Evolutionary conservation across 92 coral and sea anemone genomes (phyloP), one percentile per base, ranked within the genome.

Genomic region (Paramuricea clavata): DNA sequence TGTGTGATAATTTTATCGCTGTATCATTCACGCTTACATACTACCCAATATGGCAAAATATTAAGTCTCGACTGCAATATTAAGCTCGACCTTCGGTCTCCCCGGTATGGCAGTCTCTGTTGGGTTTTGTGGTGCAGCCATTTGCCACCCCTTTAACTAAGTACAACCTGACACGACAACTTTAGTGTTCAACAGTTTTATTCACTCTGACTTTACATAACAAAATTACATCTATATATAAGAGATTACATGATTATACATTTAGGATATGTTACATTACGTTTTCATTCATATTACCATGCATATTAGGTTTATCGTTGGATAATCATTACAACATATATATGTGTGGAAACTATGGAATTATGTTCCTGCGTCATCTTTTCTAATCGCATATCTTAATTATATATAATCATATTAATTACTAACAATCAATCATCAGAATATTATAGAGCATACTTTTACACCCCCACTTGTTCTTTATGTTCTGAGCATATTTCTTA

Each of bases 401-500:
- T 39, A 39, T 39, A 39, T 22, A n/a, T 28, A 12, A 4, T 39
- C 10, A 4, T 39, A 39, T 39, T 4, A 39, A 10, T 4, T 10
- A 39, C 5, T 39, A 8, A 2, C 42, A 36, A 10, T 47, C 52
- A 39, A 33, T 23, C 74, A 2, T 10, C 44, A 39, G 44, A 39
- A 39, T 39, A 87, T 88, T 54, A 2, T 6, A 13, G 62, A 54
- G 62, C 62, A 54, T 54, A 54, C 19, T 21, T 13, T 21, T 10
- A 54, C 62, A 54, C 62, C 62, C 62, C 62, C 62, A 54, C 62
- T 54, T 54, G 62, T 25, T 54, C 62, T 54, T 54, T 9, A 39
- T 47, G 17, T 47, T 47, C 52, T 47, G 52, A 47, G 52, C 52
- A n/a, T n/a, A n/a, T n/a, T n/a, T n/a, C n/a, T n/a, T n/a, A n/a